These are phyloP conservation scores for Cygnus atratus DNA, from an alignment of 2,113 vertebrate species.

Conservation along the genomic window DNA sequence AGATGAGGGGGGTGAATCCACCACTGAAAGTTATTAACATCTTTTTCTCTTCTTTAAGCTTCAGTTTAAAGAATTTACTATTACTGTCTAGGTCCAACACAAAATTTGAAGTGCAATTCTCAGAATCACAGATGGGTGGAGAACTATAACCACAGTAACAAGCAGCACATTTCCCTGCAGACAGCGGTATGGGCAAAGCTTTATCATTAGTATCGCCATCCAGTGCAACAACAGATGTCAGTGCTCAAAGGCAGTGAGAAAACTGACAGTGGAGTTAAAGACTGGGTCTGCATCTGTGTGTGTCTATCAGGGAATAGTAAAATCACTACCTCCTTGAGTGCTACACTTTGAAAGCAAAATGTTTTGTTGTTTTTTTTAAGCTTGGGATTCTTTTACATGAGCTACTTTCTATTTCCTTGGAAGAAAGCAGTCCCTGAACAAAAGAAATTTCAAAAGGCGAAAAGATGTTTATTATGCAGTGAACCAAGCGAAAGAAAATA, in stretches of 20 bases:
- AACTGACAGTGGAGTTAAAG: not conserved
- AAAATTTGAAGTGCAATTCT: slow-evolving; percentile 71
- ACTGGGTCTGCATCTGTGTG: not conserved
- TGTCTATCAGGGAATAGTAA: not conserved
- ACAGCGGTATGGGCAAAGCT: not conserved
- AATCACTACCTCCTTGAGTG: slow-evolving; percentile 28
- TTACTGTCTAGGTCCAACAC: not conserved
- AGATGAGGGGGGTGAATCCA: not conserved
- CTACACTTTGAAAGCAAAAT: not conserved
- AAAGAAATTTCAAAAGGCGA: slow-evolving; percentile 34
- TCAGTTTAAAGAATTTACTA: not conserved
- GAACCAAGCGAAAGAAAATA: not conserved
- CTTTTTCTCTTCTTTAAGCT: not conserved
- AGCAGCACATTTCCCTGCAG: slow-evolving; percentile 10
- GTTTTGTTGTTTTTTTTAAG: not conserved
- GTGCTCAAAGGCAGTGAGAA: slow-evolving; percentile 40
- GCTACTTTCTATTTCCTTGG: slow-evolving; percentile 9
- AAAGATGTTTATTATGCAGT: not conserved
- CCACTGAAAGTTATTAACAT: not conserved
- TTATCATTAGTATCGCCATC: slow-evolving; percentile 17
- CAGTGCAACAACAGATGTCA: slow-evolving; percentile 42
- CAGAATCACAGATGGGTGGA: slow-evolving; percentile 78
- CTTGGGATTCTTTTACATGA: not conserved
- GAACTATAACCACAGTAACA: slow-evolving; percentile 74
- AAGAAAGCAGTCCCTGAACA: slow-evolving; percentile 34